Evolutionary conservation across 2,888 invertebrate genomes (phyloP).

Genomic region (Pandemis cinnamomeana): DNA sequence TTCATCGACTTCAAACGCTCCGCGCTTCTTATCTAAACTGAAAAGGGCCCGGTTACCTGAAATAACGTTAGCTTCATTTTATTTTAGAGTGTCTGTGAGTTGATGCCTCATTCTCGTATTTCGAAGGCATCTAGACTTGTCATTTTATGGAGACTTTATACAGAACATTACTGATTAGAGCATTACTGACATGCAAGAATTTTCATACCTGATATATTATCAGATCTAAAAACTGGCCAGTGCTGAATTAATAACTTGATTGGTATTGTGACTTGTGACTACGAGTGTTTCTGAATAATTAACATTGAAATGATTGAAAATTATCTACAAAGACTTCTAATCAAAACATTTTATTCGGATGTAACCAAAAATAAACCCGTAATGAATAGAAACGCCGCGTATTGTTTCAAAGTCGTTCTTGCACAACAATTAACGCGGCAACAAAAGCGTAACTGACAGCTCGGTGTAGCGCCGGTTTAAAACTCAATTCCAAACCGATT

Average conservation of each 20-base stretch:
- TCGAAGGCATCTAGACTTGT: neutral
- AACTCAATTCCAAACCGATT: constrained; percentile 32
- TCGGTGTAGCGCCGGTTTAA: constrained; percentile 12
- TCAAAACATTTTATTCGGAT: neutral
- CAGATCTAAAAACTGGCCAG: too few relatives aligned
- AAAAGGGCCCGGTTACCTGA: constrained; percentile 12
- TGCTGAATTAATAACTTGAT: too few relatives aligned
- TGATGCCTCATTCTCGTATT: neutral
- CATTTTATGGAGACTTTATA: neutral
- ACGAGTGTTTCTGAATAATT: neutral
- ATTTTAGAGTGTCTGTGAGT: constrained; percentile 23
- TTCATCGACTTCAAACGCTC: constrained; percentile 17
- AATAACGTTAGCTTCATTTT: constrained; percentile 15
- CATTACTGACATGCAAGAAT: too few relatives aligned
- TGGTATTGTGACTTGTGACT: neutral
- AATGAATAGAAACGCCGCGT: neutral
- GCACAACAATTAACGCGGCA: constrained; percentile 1
- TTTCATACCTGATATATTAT: too few relatives aligned
- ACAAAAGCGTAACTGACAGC: constrained; percentile 29
- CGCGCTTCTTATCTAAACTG: constrained; percentile 15
- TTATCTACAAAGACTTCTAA: neutral
- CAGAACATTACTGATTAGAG: too few relatives aligned
- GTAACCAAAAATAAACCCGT: neutral
- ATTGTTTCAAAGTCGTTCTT: constrained; percentile 2
- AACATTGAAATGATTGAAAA: neutral